Base-by-base conservation (phyloP, 2,888 invertebrate genomes). In the Hemithea aestivaria region DNA sequence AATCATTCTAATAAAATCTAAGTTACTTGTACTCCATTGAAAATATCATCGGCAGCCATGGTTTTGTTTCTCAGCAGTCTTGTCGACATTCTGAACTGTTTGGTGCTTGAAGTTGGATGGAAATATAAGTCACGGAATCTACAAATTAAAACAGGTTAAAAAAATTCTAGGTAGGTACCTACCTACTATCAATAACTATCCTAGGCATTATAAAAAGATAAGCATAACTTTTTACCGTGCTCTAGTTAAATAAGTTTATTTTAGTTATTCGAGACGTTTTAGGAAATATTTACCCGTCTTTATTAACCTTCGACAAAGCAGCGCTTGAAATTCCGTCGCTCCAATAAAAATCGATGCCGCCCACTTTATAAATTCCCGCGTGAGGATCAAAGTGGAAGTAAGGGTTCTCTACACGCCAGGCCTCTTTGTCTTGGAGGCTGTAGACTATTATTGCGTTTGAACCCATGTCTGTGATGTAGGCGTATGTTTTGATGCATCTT, bases 331-430 rank as follows among this genome's bases (percentile, higher is more conserved):
- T 83, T 0, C 94, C 94, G 65, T 94, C 94, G 6, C 91, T 92
- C 94, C 93, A 94, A 64, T 93, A 93, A 88, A 94, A 94, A 54
- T 92, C 91, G 2, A 93, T 87, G 1, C 93, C 94, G 7, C 90
- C 93, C 8, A 94, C 89, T 52, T 89, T 91, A 60, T 91, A 92
- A 46, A 91, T 89, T 6, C 93, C 93, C 49, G 89, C 80, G 25
- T 93, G 77, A 0, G 94, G 94, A 65, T 94, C 94, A 53, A 93
- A 93, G 58, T 92, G 90, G 88, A 95, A 94, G 73, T 88, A 93
- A 58, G 92, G 92, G 62, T 94, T 93, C 54, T 91, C 89, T 6
- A 94, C 88, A 30, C 93, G 88, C 91, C 94, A 95, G 0, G 93
- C 90, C n/a, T 90, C 89, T 58, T 93, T 81, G 0, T 89, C 78